phyloP scores from a whole-genome alignment of 2,888 invertebrate genomes.

The Blastobasis lacticolella region DNA sequence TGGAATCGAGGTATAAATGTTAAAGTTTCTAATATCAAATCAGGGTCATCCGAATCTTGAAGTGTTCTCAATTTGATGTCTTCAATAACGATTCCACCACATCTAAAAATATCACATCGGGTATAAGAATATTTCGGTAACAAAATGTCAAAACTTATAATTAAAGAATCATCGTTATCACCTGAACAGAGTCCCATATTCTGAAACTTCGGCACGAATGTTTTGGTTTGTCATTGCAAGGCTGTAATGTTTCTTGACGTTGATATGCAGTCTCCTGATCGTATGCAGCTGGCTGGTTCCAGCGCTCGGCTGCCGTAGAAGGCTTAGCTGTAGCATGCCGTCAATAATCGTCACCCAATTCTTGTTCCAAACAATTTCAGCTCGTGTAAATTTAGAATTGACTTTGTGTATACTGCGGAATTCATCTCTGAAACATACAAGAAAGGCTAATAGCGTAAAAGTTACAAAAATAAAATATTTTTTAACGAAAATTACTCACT shows the following conservation, averaged over 20 bases:
- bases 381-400: slow-evolving; percentile 31
- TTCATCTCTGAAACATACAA: slow-evolving; percentile 25
- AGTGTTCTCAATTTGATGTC: slow-evolving; percentile 25
- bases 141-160: too few relatives aligned
- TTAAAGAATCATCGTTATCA: too few relatives aligned
- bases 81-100: slow-evolving; percentile 37
- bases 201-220: too few relatives aligned
- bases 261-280: too few relatives aligned
- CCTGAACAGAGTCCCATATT: too few relatives aligned
- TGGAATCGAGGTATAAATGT: slow-evolving; percentile 27
- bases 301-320: slow-evolving; percentile 65
- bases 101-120: slow-evolving; percentile 19
- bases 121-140: too few relatives aligned
- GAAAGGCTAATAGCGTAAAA: too few relatives aligned
- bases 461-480: too few relatives aligned
- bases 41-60: slow-evolving; percentile 11
- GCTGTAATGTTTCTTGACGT: too few relatives aligned
- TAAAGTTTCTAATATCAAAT: slow-evolving; percentile 17
- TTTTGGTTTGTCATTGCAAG: too few relatives aligned
- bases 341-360: slow-evolving; percentile 90
- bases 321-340: slow-evolving; percentile 84
- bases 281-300: too few relatives aligned
- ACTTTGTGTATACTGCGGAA: slow-evolving; percentile 32
- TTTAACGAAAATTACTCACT: too few relatives aligned
- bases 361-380: slow-evolving; percentile 74